A percentile compares a stretch with the other conserved stretches of the same genome.
phyloP scores from a whole-genome alignment of 1,140 invertebrate genomes.

The Sycophaga agraensis region DNA sequence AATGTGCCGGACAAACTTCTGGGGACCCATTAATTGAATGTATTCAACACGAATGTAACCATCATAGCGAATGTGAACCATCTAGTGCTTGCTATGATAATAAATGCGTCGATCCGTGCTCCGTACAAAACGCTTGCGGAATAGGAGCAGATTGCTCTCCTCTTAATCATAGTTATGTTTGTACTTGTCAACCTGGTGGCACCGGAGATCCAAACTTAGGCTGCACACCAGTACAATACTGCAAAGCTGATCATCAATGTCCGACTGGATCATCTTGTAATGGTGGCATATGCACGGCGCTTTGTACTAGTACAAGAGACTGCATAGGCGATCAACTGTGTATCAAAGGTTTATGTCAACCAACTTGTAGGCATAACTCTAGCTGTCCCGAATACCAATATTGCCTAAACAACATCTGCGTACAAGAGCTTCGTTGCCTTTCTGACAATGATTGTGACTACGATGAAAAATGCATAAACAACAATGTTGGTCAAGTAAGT shows the following conservation, averaged over 20 bases:
- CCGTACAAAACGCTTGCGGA: slow-evolving; percentile 78
- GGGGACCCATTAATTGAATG: slow-evolving; percentile 75
- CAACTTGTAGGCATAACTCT: slow-evolving; percentile 74
- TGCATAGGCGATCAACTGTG: slow-evolving; percentile 81
- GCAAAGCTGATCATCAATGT: slow-evolving; percentile 74
- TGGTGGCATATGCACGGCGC: slow-evolving; percentile 75
- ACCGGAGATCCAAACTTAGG: slow-evolving; percentile 84
- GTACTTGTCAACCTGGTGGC: slow-evolving; percentile 76
- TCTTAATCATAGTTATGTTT: slow-evolving; percentile 74
- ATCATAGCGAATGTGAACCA: slow-evolving; percentile 73
- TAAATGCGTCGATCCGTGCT: slow-evolving; percentile 80
- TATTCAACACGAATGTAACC: slow-evolving; percentile 72
- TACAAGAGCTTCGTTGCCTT: slow-evolving; percentile 74
- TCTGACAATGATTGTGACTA: slow-evolving; percentile 69
- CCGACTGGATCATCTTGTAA: slow-evolving; percentile 78
- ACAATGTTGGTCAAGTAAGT: slow-evolving; percentile 64
- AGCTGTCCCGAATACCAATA: slow-evolving; percentile 81
- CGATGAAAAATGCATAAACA: slow-evolving; percentile 69
- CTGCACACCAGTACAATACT: slow-evolving; percentile 78
- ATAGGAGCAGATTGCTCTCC: slow-evolving; percentile 73
- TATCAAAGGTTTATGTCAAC: slow-evolving; percentile 74
- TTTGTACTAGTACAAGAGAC: slow-evolving; percentile 75
- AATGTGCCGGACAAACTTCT: slow-evolving; percentile 73
- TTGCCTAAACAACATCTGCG: slow-evolving; percentile 80
- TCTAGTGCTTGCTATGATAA: slow-evolving; percentile 76